phyloP scores from a whole-genome alignment of 2,113 vertebrate genomes.

The Tachysurus vachellii region DNA sequence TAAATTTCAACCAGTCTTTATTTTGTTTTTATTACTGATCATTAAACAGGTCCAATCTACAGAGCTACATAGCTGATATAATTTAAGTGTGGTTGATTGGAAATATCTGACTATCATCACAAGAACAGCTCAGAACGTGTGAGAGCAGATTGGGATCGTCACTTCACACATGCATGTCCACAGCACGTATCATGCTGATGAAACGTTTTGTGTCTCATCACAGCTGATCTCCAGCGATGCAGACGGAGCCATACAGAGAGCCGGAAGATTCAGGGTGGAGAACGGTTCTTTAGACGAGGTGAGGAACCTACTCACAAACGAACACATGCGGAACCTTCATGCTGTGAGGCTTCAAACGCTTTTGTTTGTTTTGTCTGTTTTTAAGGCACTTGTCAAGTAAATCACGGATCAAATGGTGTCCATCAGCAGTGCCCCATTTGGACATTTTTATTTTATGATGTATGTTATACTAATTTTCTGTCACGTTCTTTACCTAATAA shows the following conservation, averaged over 20 bases:
- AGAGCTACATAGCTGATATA: neutral
- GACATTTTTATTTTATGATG: neutral
- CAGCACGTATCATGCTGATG: neutral
- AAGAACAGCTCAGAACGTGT: neutral
- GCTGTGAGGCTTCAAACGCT: neutral
- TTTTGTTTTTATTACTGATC: neutral
- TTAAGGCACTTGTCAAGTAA: neutral
- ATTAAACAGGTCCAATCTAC: neutral
- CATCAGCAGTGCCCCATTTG: neutral
- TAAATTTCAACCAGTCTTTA: neutral
- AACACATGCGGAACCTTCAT: neutral
- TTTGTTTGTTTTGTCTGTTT: neutral
- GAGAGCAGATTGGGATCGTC: neutral
- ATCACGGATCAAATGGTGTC: neutral
- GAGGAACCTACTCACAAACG: slow-evolving; percentile 45
- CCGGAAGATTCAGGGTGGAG: slow-evolving; percentile 96
- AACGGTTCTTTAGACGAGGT: slow-evolving; percentile 95
- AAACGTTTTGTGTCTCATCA: slow-evolving; percentile 10
- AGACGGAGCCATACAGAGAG: slow-evolving; percentile 97
- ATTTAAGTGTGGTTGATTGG: neutral
- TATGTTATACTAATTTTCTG: neutral
- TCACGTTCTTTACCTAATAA: neutral
- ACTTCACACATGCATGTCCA: too few species aligned
- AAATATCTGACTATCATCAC: neutral
- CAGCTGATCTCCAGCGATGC: slow-evolving; percentile 98